Base-by-base conservation (phyloP, 2,113 vertebrate genomes). In the Macrotis lagotis region DNA sequence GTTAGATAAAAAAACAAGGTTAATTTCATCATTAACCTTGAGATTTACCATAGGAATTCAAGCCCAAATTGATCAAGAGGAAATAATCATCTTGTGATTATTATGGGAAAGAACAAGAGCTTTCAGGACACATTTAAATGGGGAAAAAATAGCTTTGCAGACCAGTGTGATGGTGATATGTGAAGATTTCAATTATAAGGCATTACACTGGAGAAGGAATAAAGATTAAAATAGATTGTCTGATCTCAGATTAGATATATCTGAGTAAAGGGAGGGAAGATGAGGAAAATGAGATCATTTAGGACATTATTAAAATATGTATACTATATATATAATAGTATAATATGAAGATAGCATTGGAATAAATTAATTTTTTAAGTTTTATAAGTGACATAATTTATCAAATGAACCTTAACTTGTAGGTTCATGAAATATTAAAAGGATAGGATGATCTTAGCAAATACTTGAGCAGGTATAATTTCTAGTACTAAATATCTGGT, bases 201-300 rank as follows among this genome's bases (percentile, higher is more conserved):
- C 91, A 95, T 96, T 96, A 4, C 37, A 0, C n/a, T 44, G 88
- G 93, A 94, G 94, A 93, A 93, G 51, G 95, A 83, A 95, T 19
- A 92, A 93, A 90, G 51, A 52, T 2, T 49, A 47, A 24, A 95
- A n/a, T 90, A 95, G 28, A 91, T 92, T 91, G 31, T 59, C 74
- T 48, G 3, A 25, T 37, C 97, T 95, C 96, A 93, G 95, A 95
- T 97, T 96, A 95, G 25, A 22, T 50, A 93, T 91, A 26, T 51
- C 88, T 94, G 50, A 93, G 95, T 93, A 8, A 92, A 10, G 89
- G 28, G 44, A 95, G 51, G 74, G 16, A 95, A 96, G 96, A 92
- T 50, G 26, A 96, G 97, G 93, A 89, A 47, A 93, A 83, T 66
- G 53, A 74, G 83, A 22, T 94, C 94, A 95, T 91, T 94, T 49